Percentiles rank a stretch among this genome's conserved stretches.
Conservation (phyloP, 2,113 vertebrate genomes). For the Colaptes auratus region DNA sequence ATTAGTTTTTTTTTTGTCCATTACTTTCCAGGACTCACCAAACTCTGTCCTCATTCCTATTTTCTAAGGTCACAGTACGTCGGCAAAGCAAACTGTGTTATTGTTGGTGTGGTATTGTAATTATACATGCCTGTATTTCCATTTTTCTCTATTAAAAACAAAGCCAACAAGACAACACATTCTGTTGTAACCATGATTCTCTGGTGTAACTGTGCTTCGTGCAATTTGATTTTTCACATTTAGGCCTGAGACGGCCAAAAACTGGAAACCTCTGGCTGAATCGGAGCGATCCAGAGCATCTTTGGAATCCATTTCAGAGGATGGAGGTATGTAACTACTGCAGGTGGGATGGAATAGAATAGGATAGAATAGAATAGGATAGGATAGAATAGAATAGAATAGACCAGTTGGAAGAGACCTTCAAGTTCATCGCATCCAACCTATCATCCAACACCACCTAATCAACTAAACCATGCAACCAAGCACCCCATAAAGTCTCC, state of each 20-base stretch:
- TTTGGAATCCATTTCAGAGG: constrained; percentile 77
- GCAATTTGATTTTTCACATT: constrained; percentile 33
- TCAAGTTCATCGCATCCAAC: too few species aligned
- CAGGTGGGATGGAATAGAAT: too few species aligned
- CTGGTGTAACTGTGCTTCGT: neutral
- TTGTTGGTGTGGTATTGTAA: neutral
- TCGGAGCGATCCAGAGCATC: constrained; percentile 76
- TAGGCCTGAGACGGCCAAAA: constrained; percentile 82
- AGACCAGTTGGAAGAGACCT: too few species aligned
- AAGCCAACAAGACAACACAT: neutral
- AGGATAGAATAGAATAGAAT: too few species aligned
- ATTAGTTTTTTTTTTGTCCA: neutral
- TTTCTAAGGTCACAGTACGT: neutral
- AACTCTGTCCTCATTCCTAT: neutral
- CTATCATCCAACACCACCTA: too few species aligned
- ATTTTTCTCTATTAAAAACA: neutral
- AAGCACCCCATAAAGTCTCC: too few species aligned
- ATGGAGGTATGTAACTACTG: constrained; percentile 73
- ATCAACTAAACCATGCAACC: too few species aligned
- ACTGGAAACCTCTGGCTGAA: constrained; percentile 77
- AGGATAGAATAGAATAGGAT: too few species aligned
- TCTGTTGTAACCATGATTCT: neutral
- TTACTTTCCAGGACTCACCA: neutral
- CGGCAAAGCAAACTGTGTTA: neutral
- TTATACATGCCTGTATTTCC: neutral